Evolutionary conservation across 1,140 invertebrate species (phyloP), one percentile per base, ranked within the genome.

Genomic region (Hycleus phaleratus): DNA sequence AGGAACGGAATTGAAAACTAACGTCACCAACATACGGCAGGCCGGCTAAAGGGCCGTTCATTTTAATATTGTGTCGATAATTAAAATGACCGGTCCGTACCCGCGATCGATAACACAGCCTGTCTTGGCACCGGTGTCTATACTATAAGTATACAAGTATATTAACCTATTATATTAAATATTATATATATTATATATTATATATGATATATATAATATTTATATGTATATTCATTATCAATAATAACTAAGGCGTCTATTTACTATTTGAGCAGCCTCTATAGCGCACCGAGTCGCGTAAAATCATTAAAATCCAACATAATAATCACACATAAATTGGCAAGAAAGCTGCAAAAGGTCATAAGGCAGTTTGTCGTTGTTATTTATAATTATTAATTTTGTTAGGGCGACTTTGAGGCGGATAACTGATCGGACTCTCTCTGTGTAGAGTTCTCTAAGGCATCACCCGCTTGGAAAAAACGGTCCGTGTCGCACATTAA

Each of bases 401-500:
- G 38, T 62, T 56, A 68, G 32, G 67, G 67, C 42, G 67, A 67
- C 44, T 66, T 68, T 45, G 60, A 63, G 51, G 63, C 49, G 8
- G 61, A 47, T 32, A 65, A 50, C 52, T 61, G 63, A 45, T 69
- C 67, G 4, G 58, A 46, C 25, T 69, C 68, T 25, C 67, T 46
- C 11, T 59, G 38, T 38, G 59, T 43, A 26, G 61, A 60, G 48
- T 60, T 61, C 51, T 72, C 70, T 56, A 73, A 56, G 10, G 60
- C 61, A 49, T 72, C 71, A 38, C 60, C 59, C 7, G 67, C 58
- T 63, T 74, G 72, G 59, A 74, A 74, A 65, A 73, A 74, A 46
- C 72, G 53, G 59, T 74, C 71, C 38, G 70, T 67, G 57, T 72
- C 71, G 64, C 71, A 72, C 58, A 70, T 71, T 57, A 73, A 58